phyloP scores from a whole-genome alignment of 2,888 invertebrate species.

The Ectropis crepuscularia region DNA sequence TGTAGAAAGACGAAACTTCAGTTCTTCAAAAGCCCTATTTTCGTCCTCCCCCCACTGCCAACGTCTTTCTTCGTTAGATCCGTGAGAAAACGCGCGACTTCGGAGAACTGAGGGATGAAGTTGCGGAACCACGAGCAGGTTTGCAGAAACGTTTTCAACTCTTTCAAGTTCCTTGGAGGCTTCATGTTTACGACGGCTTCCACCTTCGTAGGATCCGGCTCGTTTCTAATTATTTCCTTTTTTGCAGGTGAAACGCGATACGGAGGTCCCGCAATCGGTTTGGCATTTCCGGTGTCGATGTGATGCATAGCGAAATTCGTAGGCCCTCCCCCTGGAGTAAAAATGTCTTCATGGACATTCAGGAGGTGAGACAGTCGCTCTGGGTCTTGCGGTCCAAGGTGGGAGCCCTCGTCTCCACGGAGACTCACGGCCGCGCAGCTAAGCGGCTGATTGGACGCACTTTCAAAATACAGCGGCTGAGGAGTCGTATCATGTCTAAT shows the following conservation, averaged over 20 bases:
- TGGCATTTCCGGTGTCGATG: background rate
- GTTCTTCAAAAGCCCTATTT: background rate
- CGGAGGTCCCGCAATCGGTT: background rate
- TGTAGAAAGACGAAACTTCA: background rate
- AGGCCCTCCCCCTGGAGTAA: conserved; percentile 19
- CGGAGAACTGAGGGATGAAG: background rate
- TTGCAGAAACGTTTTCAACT: background rate
- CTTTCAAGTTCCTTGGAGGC: background rate
- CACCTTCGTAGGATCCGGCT: no score
- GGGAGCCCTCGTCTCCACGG: background rate
- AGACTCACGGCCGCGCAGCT: background rate
- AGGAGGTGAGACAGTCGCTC: background rate
- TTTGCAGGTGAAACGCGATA: conserved; percentile 1
- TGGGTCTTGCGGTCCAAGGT: background rate
- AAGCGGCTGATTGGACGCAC: background rate
- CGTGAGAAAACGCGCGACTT: background rate
- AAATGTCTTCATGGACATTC: conserved; percentile 23
- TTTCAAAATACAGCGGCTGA: background rate
- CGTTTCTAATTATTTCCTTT: background rate
- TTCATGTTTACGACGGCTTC: no score
- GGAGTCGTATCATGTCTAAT: background rate
- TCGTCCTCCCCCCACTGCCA: background rate
- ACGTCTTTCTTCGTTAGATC: background rate
- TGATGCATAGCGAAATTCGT: background rate
- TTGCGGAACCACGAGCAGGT: background rate